Evolutionary conservation across 2,888 invertebrate genomes (phyloP).

Genomic region (Dryobota labecula): DNA sequence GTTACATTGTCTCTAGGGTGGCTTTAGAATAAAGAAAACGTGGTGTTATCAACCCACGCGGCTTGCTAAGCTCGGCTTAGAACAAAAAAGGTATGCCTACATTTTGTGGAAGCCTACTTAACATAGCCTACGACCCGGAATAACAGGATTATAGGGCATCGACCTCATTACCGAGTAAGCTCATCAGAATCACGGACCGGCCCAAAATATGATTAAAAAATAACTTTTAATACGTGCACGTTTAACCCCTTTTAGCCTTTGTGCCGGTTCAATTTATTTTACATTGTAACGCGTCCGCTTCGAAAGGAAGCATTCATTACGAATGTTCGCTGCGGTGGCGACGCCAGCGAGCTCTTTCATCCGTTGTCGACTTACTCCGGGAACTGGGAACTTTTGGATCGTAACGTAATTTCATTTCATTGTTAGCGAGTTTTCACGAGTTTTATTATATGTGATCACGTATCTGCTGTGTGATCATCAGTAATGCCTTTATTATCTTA

Average conservation of each 20-base stretch:
- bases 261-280: slow-evolving; percentile 49
- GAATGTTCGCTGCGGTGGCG: slow-evolving; percentile 32
- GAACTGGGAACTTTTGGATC: slow-evolving; percentile 48
- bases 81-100: slow-evolving; percentile 26
- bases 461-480: not conserved
- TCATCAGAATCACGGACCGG: slow-evolving; percentile 23
- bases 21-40: slow-evolving; percentile 3
- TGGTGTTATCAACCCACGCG: slow-evolving; percentile 19
- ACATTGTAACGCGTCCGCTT: slow-evolving; percentile 48
- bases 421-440: slow-evolving; percentile 24
- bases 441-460: slow-evolving; percentile 24
- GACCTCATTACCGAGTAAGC: slow-evolving; percentile 36
- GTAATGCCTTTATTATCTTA: not conserved
- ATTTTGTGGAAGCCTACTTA: slow-evolving; percentile 21
- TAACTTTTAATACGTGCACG: slow-evolving; percentile 37
- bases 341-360: slow-evolving; percentile 24
- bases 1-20: slow-evolving; percentile 45
- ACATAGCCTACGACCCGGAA: slow-evolving; percentile 23
- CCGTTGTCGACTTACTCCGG: slow-evolving; percentile 34
- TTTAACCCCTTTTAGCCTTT: slow-evolving; percentile 50
- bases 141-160: slow-evolving; percentile 38
- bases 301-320: slow-evolving; percentile 59
- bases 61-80: slow-evolving; percentile 10
- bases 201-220: slow-evolving; percentile 36
- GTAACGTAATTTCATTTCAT: slow-evolving; percentile 46